Conservation (phyloP, 2,797 vertebrate species). For the Mormyrus proboscirostris region DNA sequence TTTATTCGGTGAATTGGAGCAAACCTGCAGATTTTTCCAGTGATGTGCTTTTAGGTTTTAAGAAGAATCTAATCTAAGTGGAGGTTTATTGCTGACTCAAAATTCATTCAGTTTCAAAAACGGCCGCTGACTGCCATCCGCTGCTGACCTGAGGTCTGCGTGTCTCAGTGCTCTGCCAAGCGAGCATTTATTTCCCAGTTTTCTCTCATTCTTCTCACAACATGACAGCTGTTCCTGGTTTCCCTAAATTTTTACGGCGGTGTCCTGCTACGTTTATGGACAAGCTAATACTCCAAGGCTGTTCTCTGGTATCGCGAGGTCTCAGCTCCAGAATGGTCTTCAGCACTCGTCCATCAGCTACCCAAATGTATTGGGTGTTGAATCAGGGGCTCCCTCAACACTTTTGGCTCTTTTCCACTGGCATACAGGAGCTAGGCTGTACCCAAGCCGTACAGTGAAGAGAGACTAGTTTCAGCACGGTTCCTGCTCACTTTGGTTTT, state of each 20-base stretch:
- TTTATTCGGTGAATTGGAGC: slow-evolving; percentile 24
- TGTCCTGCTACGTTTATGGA: neutral
- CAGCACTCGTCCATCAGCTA: neutral
- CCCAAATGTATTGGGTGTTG: neutral
- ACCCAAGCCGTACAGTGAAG: neutral
- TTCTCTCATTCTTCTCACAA: neutral
- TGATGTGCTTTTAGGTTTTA: neutral
- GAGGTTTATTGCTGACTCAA: neutral
- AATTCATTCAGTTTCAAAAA: neutral
- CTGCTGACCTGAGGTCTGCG: neutral
- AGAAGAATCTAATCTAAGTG: slow-evolving; percentile 14
- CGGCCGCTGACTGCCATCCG: neutral
- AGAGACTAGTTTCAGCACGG: neutral
- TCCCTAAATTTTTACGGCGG: neutral
- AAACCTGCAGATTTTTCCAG: slow-evolving; percentile 27
- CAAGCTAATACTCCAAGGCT: neutral
- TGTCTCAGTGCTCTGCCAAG: neutral
- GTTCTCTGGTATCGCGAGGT: neutral
- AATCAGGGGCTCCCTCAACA: neutral
- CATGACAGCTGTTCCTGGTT: neutral
- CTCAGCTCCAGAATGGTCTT: neutral
- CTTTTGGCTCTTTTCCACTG: neutral
- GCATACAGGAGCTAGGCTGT: neutral
- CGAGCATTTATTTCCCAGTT: neutral
- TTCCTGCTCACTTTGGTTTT: neutral